Conservation (phyloP, 23 tunicate genomes). For the Oikopleura dioica region DNA sequence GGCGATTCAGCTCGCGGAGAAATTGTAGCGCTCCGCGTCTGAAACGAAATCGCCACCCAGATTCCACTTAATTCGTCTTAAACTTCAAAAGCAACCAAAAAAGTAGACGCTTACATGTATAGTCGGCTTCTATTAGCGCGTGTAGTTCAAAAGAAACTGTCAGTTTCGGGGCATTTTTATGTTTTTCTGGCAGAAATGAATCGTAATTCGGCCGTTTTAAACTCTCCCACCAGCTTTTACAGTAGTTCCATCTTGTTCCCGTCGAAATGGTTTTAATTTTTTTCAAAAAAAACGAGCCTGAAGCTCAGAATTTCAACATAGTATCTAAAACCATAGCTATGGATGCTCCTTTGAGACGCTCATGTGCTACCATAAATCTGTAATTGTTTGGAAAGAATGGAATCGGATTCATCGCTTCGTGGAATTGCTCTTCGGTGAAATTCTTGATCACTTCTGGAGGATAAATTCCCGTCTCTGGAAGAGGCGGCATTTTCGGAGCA, state of each 20-base stretch:
- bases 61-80: neutral
- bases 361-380: neutral
- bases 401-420: neutral
- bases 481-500: neutral
- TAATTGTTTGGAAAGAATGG: neutral
- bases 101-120: neutral
- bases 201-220: neutral
- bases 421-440: neutral
- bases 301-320: too few relatives aligned
- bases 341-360: too few relatives aligned
- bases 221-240: neutral
- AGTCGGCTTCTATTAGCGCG: neutral
- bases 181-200: neutral
- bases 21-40: neutral
- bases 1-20: neutral
- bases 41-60: neutral
- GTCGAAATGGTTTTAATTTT: neutral
- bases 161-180: neutral
- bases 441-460: neutral
- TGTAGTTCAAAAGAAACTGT: neutral
- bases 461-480: neutral
- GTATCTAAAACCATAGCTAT: too few relatives aligned
- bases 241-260: neutral
- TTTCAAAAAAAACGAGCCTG: neutral
- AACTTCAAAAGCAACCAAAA: neutral